Evolutionary conservation across 2,888 invertebrate genomes (phyloP), one percentile per base, ranked within the genome.

Genomic region (Volucella inanis): DNA sequence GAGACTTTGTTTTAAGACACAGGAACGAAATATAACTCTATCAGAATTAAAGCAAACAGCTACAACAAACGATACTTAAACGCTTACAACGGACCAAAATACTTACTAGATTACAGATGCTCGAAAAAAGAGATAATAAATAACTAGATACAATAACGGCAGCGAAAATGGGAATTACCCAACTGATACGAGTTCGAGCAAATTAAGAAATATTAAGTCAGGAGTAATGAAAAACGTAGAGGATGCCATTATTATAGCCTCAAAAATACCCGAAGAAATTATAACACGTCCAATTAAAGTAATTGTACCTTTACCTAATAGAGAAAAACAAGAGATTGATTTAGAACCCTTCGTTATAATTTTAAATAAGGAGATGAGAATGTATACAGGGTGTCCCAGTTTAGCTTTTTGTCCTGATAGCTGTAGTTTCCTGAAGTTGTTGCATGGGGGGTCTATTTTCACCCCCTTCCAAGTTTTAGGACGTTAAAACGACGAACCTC

Each of bases 311-410:
- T 2, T 52, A 12, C 18, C 52, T 1, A 52, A 52, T 52, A 1
- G 9, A 3, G 57, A 57, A 57, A 57, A 57, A 57, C 57, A 57
- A 57, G 38, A 57, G 22, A 57, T 57, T 31, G 57, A 57, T 38
- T 57, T 57, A 31, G 38, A 15, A 18, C 18, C 1, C 18, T 18
- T 18, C 18, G 18, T 18, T 18, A 2, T 18, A 18, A 18, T 18
- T 18, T 18, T 18, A 18, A 1, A 18, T 18, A 18, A 18, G 2
- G 18, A 2, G 2, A 18, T n/a, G 2, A 2, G 18, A 18, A 2
- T 18, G 2, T 18, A 2, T 18, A 18, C 18, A 18, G n/a, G n/a
- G n/a, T n/a, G n/a, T n/a, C n/a, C n/a, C n/a, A n/a, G n/a, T n/a
- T n/a, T n/a, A n/a, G n/a, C n/a, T n/a, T n/a, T n/a, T n/a, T n/a